Percentiles rank a stretch among this genome's conserved stretches.
Conservation (phyloP, 1,140 invertebrate species). For the Temnothorax curvispinosus region DNA sequence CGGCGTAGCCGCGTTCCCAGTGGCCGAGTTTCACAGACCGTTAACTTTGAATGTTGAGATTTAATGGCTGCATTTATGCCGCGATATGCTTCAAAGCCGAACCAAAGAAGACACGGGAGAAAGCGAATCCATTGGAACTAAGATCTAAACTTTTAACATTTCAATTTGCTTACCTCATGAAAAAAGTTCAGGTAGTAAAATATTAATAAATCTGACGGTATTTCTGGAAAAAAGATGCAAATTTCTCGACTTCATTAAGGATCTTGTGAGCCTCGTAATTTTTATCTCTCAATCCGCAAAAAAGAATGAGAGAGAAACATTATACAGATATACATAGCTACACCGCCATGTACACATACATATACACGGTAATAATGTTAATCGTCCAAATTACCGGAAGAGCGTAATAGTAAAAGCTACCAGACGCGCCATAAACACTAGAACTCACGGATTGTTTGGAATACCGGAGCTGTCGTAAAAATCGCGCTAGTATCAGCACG, state of each 20-base stretch:
- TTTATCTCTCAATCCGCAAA: not conserved
- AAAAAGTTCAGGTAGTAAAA: not conserved
- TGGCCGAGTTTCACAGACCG: constrained; percentile 69
- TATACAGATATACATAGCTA: constrained; percentile 23
- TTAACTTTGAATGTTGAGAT: constrained; percentile 69
- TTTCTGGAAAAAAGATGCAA: not conserved
- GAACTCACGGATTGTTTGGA: constrained; percentile 40
- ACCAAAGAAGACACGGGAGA: constrained; percentile 36
- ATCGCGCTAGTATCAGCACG: constrained; percentile 37
- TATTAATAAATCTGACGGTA: not conserved
- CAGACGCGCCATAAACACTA: constrained; percentile 53
- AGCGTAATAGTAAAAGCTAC: constrained; percentile 42
- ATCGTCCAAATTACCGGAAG: constrained; percentile 27
- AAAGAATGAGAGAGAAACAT: not conserved
- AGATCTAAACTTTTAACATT: not conserved
- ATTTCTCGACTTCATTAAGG: not conserved
- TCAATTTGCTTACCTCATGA: not conserved
- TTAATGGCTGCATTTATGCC: constrained; percentile 71
- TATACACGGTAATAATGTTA: not conserved
- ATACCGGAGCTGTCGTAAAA: constrained; percentile 46
- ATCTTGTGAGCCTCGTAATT: not conserved
- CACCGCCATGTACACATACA: not conserved
- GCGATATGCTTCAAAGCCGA: constrained; percentile 31
- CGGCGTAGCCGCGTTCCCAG: constrained; percentile 40
- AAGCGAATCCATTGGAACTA: constrained; percentile 19